phyloP scores from a whole-genome alignment of 2,113 vertebrate species.

The Benitochromis conjunctus region DNA sequence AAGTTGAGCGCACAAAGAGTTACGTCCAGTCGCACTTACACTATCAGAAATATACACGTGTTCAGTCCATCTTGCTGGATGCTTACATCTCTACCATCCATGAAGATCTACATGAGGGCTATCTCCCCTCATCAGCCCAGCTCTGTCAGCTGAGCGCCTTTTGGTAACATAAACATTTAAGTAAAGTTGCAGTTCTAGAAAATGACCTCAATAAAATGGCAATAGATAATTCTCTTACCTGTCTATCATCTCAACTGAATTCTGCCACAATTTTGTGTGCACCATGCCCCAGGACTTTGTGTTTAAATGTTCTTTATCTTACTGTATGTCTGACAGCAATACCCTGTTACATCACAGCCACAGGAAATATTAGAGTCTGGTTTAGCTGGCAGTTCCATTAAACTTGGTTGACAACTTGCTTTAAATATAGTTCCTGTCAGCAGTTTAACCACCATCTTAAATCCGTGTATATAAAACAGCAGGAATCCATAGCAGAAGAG shows the following conservation, averaged over 20 bases:
- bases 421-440: background rate
- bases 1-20: background rate
- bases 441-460: background rate
- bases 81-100: background rate
- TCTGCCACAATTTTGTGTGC: background rate
- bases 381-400: background rate
- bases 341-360: background rate
- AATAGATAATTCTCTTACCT: background rate
- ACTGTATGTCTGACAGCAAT: background rate
- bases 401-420: background rate
- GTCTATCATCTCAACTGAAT: background rate
- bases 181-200: background rate
- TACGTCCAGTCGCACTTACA: background rate
- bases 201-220: background rate
- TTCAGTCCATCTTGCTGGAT: background rate
- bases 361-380: background rate
- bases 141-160: background rate
- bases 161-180: background rate
- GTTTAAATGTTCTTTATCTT: background rate
- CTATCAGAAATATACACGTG: conserved; percentile 2
- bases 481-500: background rate
- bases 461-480: background rate
- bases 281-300: background rate
- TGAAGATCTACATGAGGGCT: background rate
- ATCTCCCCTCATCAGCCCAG: background rate